These are phyloP conservation scores for Halichoeres trimaculatus DNA, from an alignment of 2,113 vertebrate species.

Conservation along the genomic window DNA sequence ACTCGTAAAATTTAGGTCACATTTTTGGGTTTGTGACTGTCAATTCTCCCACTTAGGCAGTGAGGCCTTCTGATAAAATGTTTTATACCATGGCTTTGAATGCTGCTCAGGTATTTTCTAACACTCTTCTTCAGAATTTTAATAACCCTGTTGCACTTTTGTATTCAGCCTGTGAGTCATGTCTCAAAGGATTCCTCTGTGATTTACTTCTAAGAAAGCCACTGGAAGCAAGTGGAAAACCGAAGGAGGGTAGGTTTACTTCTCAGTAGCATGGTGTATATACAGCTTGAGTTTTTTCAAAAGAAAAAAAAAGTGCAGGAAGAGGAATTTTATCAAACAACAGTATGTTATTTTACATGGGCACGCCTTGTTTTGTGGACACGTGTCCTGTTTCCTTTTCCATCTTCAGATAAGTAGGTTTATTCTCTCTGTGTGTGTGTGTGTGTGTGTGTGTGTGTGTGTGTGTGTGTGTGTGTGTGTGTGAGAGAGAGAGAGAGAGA, in stretches of 20 bases:
- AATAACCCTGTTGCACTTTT: constrained; percentile 42
- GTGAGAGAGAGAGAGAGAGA: too few species aligned
- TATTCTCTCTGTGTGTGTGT: too few species aligned
- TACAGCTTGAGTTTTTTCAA: constrained; percentile 1
- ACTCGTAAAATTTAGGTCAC: constrained; percentile 48
- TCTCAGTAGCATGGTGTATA: constrained; percentile 2
- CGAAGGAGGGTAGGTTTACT: neutral
- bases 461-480: neutral
- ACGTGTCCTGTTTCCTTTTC: too few species aligned
- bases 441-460: neutral
- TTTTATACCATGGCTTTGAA: constrained; percentile 41
- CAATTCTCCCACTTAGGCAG: constrained; percentile 29
- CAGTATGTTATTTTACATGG: neutral
- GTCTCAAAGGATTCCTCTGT: constrained; percentile 18
- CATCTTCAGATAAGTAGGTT: too few species aligned
- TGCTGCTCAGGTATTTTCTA: constrained; percentile 24
- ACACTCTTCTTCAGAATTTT: constrained; percentile 35
- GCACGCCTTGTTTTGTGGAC: neutral
- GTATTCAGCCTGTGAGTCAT: constrained; percentile 38
- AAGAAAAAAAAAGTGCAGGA: neutral
- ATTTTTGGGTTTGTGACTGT: constrained; percentile 48
- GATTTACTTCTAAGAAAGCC: constrained; percentile 20
- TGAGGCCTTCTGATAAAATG: constrained; percentile 37
- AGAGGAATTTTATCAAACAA: neutral
- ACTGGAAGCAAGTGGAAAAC: neutral